Base-by-base conservation (phyloP, 2,888 invertebrate genomes). In the Cephus pygmeus region DNA sequence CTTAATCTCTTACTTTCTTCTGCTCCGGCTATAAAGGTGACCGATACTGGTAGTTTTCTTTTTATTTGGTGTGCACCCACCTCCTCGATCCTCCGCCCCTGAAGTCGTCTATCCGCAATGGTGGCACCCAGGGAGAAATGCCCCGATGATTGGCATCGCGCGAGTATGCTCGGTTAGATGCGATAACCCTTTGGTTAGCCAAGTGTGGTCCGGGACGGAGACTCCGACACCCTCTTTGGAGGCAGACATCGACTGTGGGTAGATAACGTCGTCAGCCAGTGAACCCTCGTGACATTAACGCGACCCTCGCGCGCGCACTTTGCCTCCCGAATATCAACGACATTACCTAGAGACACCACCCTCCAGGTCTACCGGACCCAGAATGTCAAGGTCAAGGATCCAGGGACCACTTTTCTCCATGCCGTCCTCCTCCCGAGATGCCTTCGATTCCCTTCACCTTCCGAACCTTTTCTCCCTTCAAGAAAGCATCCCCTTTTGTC, bases 281-380 rank as follows among this genome's bases (percentile, higher is more conserved):
- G 82, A 82, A 83, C 85, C 85, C 86, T 77, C 80, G 80, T 83
- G 86, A 87, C 87, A 86, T 87, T 87, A 89, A 88, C 86, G 82
- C 84, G 86, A 86, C 86, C 87, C 85, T 86, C 83, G 84, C 56
- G 56, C 56, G 23, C 56, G 56, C 84, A 85, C 83, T 87, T 87
- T 83, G 82, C 83, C 85, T 83, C 82, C 84, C 86, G 88, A 89
- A 89, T 89, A 88, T 87, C 87, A 88, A 88, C 85, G 87, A 85
- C 85, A 84, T 85, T 84, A 87, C 75, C 31, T 80, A 77, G 80
- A 85, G 82, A 82, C 83, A 35, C 35, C 35, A 0, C 80, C 78
- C 73, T 75, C 79, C 81, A 71, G 82, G 79, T 71, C 69, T 80
- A 77, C 80, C 84, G 77, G 76, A 77, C 80, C 73, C 77, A 81